Percentiles rank a stretch among this genome's conserved stretches.
These are phyloP conservation scores for Leptinotarsa tumamoca DNA, from an alignment of 2,888 invertebrate species.

Conservation along the genomic window DNA sequence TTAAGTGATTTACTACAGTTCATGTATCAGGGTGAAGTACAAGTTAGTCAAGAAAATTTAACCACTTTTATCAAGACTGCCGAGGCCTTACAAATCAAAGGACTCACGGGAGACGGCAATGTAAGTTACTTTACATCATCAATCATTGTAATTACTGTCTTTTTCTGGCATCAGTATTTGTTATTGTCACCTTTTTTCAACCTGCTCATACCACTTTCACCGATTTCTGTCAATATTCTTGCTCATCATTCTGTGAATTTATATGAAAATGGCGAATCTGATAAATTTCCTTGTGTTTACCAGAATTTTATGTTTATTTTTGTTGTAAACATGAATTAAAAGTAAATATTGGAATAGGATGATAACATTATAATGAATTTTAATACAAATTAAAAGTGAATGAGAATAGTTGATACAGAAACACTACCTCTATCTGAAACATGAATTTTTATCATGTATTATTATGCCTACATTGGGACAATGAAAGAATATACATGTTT, in stretches of 20 bases:
- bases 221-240: conserved; percentile 7
- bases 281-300: no score
- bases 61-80: conserved; percentile 66
- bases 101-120: conserved; percentile 63
- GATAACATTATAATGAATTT: no score
- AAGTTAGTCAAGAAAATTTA: conserved; percentile 64
- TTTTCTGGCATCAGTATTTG: conserved; percentile 13
- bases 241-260: not conserved
- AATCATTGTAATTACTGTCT: not conserved
- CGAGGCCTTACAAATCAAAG: conserved; percentile 65
- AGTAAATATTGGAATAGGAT: no score
- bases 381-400: no score
- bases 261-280: no score
- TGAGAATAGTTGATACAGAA: no score
- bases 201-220: not conserved
- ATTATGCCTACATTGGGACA: no score
- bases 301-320: no score
- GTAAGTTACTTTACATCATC: conserved; percentile 54
- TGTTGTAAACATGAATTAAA: no score
- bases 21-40: conserved; percentile 73
- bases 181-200: conserved; percentile 16
- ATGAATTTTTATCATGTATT: no score
- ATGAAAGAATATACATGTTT: no score
- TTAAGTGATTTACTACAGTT: conserved; percentile 71
- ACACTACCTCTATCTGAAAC: no score